phyloP scores from a whole-genome alignment of 2,113 vertebrate genomes.

The Myocastor coypus region DNA sequence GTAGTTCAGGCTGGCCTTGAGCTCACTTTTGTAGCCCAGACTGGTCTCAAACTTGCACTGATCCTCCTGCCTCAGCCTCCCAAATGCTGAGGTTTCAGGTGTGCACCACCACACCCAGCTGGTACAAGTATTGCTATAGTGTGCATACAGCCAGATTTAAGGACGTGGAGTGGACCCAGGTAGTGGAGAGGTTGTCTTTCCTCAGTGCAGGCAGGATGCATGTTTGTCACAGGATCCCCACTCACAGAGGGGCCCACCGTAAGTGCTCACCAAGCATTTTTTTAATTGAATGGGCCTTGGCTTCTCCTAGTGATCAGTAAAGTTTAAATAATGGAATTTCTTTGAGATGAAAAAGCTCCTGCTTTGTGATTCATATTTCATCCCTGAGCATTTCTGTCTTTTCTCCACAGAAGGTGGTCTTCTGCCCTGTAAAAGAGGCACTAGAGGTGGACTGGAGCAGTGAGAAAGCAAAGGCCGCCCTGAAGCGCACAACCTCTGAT shows the following conservation, averaged over 20 bases:
- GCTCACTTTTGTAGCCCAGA: too few relatives aligned
- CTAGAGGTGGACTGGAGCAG: conserved; percentile 92
- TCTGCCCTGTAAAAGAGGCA: conserved; percentile 92
- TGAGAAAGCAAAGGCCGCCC: conserved; percentile 88
- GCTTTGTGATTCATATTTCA: neutral
- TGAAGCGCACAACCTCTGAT: conserved; percentile 91
- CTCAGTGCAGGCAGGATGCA: neutral
- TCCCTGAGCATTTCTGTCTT: conserved; percentile 32
- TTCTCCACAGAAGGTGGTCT: conserved; percentile 87
- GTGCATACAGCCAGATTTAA: neutral
- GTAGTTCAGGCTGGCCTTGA: too few relatives aligned
- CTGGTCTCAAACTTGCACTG: too few relatives aligned
- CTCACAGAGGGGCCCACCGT: neutral
- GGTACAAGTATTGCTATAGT: neutral
- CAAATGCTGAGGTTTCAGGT: too few relatives aligned
- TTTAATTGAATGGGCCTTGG: neutral
- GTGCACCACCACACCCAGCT: too few relatives aligned
- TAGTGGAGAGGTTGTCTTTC: neutral
- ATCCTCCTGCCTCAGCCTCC: too few relatives aligned
- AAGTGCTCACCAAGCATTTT: neutral
- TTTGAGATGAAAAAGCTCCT: neutral
- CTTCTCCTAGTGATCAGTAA: neutral
- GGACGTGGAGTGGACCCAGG: neutral
- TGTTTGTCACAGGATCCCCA: neutral
- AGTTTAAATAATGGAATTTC: neutral